Base-by-base conservation (phyloP, 2,797 vertebrate genomes). In the Poliocrania exsul region DNA sequence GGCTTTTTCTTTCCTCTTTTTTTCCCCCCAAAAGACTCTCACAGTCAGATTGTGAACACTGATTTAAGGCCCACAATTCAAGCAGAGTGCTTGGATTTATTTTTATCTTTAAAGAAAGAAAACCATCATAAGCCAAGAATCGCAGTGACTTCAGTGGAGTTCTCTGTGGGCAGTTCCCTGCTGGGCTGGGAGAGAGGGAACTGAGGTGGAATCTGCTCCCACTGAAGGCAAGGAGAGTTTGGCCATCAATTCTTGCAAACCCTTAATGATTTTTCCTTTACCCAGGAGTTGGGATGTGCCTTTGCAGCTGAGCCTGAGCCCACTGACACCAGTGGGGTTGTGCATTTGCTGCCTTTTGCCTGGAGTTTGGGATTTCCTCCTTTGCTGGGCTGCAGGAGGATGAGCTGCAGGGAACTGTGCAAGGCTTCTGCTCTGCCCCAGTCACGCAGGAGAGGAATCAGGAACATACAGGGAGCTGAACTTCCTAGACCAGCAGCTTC, bases 381-480 rank as follows among this genome's bases (percentile, higher is more conserved):
- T 50, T 3, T 4, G 11, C 31, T 42, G 37, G n/a, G 0, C 17
- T 47, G 49, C 49, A 21, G 17, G 51, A 60, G 42, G 29, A 26
- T 44, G 67, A 38, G 35, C 9, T 49, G 7, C 23, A 11, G 51
- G 78, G 58, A 51, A 0, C 25, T 40, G 44, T 13, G 25, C 28
- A 1, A 16, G n/a, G 26, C 19, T 13, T 77, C 16, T 51, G 13
- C 46, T 57, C 53, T 61, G 28, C 73, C 33, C 40, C 12, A 5
- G 20, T 14, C 8, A 14, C 0, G 4, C 5, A 6, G 40, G 60
- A 58, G 61, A 35, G 61, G 33, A 50, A 0, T 0, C 2, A 23
- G 53, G 70, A 44, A 19, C 4, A 8, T 3, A 1, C 5, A 16
- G 10, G 47, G 64, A 51, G 10, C n/a, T 71, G 88, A 74, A 56